These are phyloP conservation scores for Poeciliopsis occidentalis DNA, from an alignment of 2,113 vertebrate species.

Conservation along the genomic window DNA sequence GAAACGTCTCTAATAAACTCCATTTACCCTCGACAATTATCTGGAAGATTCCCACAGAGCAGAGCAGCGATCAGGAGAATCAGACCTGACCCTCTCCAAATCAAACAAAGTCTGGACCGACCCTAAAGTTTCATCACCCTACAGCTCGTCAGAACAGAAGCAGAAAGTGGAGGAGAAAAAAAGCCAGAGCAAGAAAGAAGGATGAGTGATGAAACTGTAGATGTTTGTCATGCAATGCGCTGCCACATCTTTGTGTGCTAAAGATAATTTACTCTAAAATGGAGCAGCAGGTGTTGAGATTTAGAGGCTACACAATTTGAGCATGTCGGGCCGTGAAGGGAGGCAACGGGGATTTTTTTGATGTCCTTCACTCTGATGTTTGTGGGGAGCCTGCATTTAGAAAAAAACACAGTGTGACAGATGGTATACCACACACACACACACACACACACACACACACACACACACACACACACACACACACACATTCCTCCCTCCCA, in stretches of 20 bases:
- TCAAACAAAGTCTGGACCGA: conserved; percentile 31
- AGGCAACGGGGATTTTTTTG: conserved; percentile 40
- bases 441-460: no score
- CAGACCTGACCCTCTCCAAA: conserved; percentile 14
- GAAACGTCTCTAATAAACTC: conserved; percentile 57
- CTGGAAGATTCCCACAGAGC: conserved; percentile 10
- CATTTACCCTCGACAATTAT: conserved; percentile 53
- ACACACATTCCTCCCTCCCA: background rate
- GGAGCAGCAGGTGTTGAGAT: conserved; percentile 43
- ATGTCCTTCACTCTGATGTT: conserved; percentile 55
- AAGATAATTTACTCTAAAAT: conserved; percentile 58
- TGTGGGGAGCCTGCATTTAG: conserved; percentile 43
- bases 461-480: no score
- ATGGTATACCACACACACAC: conserved; percentile 34
- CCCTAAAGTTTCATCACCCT: conserved; percentile 34
- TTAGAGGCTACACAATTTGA: conserved; percentile 50
- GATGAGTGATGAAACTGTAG: conserved; percentile 67
- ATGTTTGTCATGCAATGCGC: conserved; percentile 59
- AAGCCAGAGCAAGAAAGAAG: conserved; percentile 14
- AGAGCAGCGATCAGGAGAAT: no score
- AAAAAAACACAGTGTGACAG: conserved; percentile 43
- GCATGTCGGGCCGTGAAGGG: conserved; percentile 26
- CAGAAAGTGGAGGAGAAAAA: conserved; percentile 2
- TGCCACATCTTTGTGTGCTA: conserved; percentile 51
- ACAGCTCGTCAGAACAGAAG: conserved; percentile 54